Evolutionary conservation across 2,888 invertebrate genomes (phyloP).

Genomic region (Hartigia nigra): DNA sequence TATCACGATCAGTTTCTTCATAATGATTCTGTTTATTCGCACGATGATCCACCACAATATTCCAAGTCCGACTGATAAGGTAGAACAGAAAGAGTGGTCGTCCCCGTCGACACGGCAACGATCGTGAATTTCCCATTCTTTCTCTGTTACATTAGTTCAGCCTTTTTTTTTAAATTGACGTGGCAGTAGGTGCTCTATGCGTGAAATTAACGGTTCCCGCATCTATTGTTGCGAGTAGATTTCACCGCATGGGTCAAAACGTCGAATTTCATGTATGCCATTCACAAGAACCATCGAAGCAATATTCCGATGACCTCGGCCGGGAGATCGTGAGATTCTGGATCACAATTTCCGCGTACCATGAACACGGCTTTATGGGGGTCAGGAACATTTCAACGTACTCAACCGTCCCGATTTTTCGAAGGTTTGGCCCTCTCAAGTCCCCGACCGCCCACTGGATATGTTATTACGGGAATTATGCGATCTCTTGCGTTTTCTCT

Average conservation of each 20-base stretch:
- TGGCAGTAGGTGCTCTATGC: slow-evolving; percentile 1
- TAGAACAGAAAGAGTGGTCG: slow-evolving; percentile 72
- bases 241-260: not conserved
- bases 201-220: slow-evolving; percentile 8
- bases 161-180: too few relatives aligned
- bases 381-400: not conserved
- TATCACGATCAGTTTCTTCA: slow-evolving; percentile 53
- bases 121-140: slow-evolving; percentile 55
- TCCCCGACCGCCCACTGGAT: not conserved
- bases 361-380: slow-evolving; percentile 24
- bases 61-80: slow-evolving; percentile 78
- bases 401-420: too few relatives aligned
- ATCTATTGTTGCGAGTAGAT: not conserved
- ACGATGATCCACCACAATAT: slow-evolving; percentile 72
- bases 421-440: too few relatives aligned
- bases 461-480: not conserved
- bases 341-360: slow-evolving; percentile 27
- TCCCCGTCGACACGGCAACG: slow-evolving; percentile 49
- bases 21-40: slow-evolving; percentile 21
- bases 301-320: slow-evolving; percentile 5
- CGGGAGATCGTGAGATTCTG: slow-evolving; percentile 29
- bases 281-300: too few relatives aligned
- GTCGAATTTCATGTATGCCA: not conserved
- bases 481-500: not conserved
- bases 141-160: slow-evolving; percentile 1